Evolutionary conservation across 2,888 invertebrate species (phyloP), one percentile per base, ranked within the genome.

Genomic region (Portevinia maculata): DNA sequence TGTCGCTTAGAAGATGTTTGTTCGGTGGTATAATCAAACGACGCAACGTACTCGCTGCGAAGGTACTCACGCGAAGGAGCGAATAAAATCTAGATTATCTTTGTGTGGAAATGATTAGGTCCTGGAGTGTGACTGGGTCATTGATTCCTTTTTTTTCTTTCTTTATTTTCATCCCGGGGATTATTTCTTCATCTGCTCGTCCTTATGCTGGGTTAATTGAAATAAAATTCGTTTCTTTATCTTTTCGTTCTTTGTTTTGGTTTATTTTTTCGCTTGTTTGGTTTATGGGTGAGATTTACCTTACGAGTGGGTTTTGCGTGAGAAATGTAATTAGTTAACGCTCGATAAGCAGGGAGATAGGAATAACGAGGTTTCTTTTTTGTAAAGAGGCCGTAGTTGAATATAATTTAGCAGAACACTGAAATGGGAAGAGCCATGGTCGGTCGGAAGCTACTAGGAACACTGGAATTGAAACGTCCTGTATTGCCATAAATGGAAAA

Each of bases 201-300:
- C 71, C 83, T 83, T 83, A 83, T 83, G 78, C 78, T 78, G 78
- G 83, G 83, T 83, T 83, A 83, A 83, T 83, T 83, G 83, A 83
- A 83, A 83, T 71, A 73, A 83, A 83, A 83, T 83, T 78, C 73
- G 24, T 78, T 73, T 67, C 65, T 65, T 76, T 76, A 50, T 70
- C 65, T 59, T 50, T 46, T 44, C 21, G 13, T 21, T 0, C 0
- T 50, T 62, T 50, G 32, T 67, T 70, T 55, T 8, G n/a, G 17
- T 46, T 30, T 44, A 44, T 48, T 65, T 13, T 17, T 59, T 30
- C 59, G 41, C 60, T 46, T 60, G 30, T 78, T 78, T 71, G 55
- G 78, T 78, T 83, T 83, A 83, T 83, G 55, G 73, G 41, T 46
- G 60, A 83, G 83, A 83, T 83, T 83, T 83, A 83, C 78, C 83